phyloP scores from a whole-genome alignment of 2,888 invertebrate species.

The Drepanosiphum platanoidis region DNA sequence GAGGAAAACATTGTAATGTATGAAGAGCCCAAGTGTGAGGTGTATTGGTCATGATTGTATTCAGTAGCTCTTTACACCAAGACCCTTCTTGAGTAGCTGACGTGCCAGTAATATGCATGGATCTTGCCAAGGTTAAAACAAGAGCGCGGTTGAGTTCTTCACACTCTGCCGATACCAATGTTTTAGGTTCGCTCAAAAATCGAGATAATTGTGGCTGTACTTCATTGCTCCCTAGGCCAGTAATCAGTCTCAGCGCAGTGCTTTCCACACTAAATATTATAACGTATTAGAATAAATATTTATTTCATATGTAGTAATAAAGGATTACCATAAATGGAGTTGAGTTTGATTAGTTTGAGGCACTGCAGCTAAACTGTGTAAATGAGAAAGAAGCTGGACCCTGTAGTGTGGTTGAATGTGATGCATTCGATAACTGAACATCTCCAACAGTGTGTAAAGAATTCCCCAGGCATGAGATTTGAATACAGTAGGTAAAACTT shows the following conservation, averaged over 20 bases:
- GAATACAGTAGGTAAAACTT: slow-evolving; percentile 88
- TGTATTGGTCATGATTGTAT: slow-evolving; percentile 91
- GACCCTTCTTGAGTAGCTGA: slow-evolving; percentile 74
- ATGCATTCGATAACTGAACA: slow-evolving; percentile 96
- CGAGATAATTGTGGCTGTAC: slow-evolving; percentile 93
- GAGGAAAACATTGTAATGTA: slow-evolving; percentile 91
- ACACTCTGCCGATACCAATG: slow-evolving; percentile 90
- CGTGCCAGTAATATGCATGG: slow-evolving; percentile 83
- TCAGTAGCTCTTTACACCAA: slow-evolving; percentile 90
- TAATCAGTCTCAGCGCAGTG: slow-evolving; percentile 85
- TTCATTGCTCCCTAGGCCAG: slow-evolving; percentile 91
- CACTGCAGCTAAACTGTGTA: slow-evolving; percentile 89
- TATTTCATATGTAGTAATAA: background rate
- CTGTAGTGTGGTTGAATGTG: slow-evolving; percentile 96
- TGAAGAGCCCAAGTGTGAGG: slow-evolving; percentile 96
- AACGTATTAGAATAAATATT: slow-evolving; percentile 24
- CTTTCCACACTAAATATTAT: slow-evolving; percentile 79
- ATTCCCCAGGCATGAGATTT: slow-evolving; percentile 95
- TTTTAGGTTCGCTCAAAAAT: slow-evolving; percentile 90
- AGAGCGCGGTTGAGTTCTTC: slow-evolving; percentile 93
- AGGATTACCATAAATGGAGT: slow-evolving; percentile 82
- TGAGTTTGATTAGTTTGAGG: slow-evolving; percentile 96
- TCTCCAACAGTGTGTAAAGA: slow-evolving; percentile 92
- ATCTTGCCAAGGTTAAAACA: slow-evolving; percentile 91
- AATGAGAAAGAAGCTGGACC: slow-evolving; percentile 88